These are phyloP conservation scores for Agapornis roseicollis DNA, from an alignment of 2,113 vertebrate species.

Conservation along the genomic window DNA sequence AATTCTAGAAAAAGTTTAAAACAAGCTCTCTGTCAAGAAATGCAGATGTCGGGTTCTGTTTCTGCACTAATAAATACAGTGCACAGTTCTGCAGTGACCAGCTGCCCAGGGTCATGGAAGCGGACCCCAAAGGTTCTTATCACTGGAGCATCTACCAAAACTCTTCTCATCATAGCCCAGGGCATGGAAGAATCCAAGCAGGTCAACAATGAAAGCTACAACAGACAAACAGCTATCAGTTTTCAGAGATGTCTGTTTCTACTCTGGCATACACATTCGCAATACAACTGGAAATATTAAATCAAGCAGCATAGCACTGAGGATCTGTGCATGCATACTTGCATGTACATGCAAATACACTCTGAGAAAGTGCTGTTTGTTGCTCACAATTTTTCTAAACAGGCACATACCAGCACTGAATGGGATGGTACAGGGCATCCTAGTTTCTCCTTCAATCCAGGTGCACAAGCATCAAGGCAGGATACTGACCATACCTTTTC, in stretches of 20 bases:
- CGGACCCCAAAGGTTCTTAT: neutral
- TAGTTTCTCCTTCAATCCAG: constrained; percentile 78
- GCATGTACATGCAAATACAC: fast-evolving
- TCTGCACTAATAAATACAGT: neutral
- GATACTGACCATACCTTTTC: constrained; percentile 80
- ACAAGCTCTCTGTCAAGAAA: neutral
- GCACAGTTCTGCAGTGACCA: neutral
- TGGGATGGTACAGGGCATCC: constrained; percentile 76
- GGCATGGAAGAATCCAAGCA: neutral
- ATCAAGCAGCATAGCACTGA: neutral
- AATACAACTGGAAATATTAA: neutral
- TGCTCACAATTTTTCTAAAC: neutral
- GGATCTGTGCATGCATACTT: fast-evolving
- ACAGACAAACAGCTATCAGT: neutral
- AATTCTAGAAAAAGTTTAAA: constrained; percentile 16
- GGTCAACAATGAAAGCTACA: neutral
- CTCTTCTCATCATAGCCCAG: neutral
- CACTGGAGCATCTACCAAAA: neutral
- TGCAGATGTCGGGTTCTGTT: neutral
- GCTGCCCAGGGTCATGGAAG: too few relatives aligned
- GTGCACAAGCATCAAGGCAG: constrained; percentile 85
- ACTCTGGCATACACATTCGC: neutral
- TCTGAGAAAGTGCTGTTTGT: neutral
- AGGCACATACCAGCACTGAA: constrained; percentile 80
- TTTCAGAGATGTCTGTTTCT: neutral